These are phyloP conservation scores for Sinelater perroti DNA, from an alignment of 2,888 invertebrate genomes.

Conservation along the genomic window DNA sequence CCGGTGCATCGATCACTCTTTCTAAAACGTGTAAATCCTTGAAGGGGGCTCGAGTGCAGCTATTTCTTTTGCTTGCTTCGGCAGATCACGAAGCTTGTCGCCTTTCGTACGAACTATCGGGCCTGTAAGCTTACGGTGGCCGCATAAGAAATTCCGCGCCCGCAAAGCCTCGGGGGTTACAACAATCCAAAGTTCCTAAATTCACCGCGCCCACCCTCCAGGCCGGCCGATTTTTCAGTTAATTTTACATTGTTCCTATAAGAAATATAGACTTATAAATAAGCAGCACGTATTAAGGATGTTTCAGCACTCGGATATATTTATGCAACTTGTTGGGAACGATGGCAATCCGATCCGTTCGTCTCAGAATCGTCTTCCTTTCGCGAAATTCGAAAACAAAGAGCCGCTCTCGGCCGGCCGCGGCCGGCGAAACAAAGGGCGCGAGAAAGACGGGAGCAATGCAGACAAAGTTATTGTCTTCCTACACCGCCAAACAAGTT, in stretches of 20 bases:
- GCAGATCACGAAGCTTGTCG: no score
- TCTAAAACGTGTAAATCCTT: neutral
- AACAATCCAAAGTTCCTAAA: no score
- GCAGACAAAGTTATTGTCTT: constrained; percentile 45
- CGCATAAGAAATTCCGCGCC: no score
- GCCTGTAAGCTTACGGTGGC: no score
- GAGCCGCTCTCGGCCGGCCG: constrained; percentile 24
- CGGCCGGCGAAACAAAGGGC: constrained; percentile 34
- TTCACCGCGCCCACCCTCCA: no score
- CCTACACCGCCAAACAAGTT: constrained; percentile 49
- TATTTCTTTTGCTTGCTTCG: no score
- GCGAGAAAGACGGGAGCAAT: constrained; percentile 32
- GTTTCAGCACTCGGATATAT: constrained; percentile 35
- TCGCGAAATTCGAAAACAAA: constrained; percentile 31
- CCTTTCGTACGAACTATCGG: no score
- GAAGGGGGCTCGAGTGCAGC: neutral
- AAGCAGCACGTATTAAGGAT: constrained; percentile 25
- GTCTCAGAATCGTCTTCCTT: constrained; percentile 40
- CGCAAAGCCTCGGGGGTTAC: no score
- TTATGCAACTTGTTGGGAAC: constrained; percentile 36
- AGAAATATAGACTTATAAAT: constrained; percentile 37
- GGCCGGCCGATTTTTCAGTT: constrained; percentile 34
- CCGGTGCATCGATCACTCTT: neutral
- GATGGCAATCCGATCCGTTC: constrained; percentile 33
- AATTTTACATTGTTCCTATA: constrained; percentile 45